A percentile compares a stretch with the other conserved stretches of the same genome.
Conservation (phyloP, 2,888 invertebrate species). For the Oxycera nigricornis region DNA sequence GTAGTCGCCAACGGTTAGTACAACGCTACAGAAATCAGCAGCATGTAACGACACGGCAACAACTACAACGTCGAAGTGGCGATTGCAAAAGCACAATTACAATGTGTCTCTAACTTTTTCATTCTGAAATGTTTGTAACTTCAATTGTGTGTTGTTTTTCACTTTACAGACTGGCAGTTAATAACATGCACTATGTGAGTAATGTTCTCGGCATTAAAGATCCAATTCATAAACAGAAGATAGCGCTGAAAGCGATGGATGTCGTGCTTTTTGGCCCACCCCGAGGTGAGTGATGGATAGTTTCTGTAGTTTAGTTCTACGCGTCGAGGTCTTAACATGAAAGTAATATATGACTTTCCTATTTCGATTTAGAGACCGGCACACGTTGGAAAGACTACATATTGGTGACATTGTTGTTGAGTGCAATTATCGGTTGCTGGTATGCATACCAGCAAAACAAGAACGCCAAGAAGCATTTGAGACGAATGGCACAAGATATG, state of each 20-base stretch:
- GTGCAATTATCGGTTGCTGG: slow-evolving; percentile 89
- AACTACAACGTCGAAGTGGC: too few relatives aligned
- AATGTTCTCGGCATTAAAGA: slow-evolving; percentile 94
- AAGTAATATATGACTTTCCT: too few relatives aligned
- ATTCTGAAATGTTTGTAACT: too few relatives aligned
- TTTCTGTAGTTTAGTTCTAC: neutral
- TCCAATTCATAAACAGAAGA: slow-evolving; percentile 97
- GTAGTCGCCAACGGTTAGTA: neutral
- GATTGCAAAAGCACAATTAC: slow-evolving; percentile 28
- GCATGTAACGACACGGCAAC: slow-evolving; percentile 24
- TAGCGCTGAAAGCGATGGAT: slow-evolving; percentile 97
- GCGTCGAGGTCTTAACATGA: too few relatives aligned
- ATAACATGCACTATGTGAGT: slow-evolving; percentile 89
- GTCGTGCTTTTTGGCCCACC: slow-evolving; percentile 98
- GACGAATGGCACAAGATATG: slow-evolving; percentile 93
- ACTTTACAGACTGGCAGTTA: slow-evolving; percentile 83
- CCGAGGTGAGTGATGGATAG: slow-evolving; percentile 73
- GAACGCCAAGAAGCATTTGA: slow-evolving; percentile 83
- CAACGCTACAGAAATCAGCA: slow-evolving; percentile 24
- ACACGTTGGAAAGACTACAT: slow-evolving; percentile 89
- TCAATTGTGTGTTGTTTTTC: slow-evolving; percentile 17
- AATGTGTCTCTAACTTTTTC: neutral
- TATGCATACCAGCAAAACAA: slow-evolving; percentile 91
- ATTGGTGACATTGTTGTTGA: slow-evolving; percentile 80
- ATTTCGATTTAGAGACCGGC: slow-evolving; percentile 71